A percentile compares a stretch with the other conserved stretches of the same genome.
Evolutionary conservation across 92 coral and sea anemone species (phyloP).

Genomic region (Parazoanthus atlanticus): DNA sequence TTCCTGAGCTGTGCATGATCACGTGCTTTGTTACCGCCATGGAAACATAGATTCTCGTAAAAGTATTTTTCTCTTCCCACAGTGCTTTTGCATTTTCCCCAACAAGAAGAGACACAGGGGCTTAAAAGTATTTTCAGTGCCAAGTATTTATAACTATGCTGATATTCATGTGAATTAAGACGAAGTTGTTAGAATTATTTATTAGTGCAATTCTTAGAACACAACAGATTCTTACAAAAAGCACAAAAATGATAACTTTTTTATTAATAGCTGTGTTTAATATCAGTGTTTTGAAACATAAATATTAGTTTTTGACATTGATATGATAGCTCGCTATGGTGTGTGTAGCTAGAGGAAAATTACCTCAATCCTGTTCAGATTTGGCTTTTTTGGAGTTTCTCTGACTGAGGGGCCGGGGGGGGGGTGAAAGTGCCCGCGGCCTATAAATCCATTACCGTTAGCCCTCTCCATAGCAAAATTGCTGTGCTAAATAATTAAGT

Average conservation of each 20-base stretch:
- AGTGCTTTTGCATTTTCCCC: too few relatives aligned
- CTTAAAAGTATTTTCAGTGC: background rate
- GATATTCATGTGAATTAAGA: background rate
- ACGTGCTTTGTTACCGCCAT: too few relatives aligned
- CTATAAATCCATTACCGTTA: too few relatives aligned
- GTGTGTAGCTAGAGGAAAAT: background rate
- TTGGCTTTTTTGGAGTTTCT: too few relatives aligned
- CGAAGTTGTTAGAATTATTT: constrained; percentile 24
- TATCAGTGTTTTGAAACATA: background rate
- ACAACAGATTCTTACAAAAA: background rate
- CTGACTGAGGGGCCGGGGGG: too few relatives aligned
- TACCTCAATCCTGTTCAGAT: background rate
- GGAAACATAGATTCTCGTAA: too few relatives aligned
- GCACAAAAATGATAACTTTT: background rate
- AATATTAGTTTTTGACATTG: background rate
- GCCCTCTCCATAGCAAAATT: too few relatives aligned
- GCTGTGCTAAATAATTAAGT: too few relatives aligned
- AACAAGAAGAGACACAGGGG: background rate
- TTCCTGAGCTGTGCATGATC: too few relatives aligned
- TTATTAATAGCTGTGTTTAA: background rate
- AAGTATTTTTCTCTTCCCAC: too few relatives aligned
- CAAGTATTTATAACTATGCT: background rate
- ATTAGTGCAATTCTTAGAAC: background rate
- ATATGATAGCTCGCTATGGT: background rate
- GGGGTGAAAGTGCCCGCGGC: too few relatives aligned